A percentile compares a stretch with the other conserved stretches of the same genome.
These are phyloP conservation scores for Drosophila biarmipes DNA, from an alignment of 1,140 invertebrate species.

Conservation along the genomic window DNA sequence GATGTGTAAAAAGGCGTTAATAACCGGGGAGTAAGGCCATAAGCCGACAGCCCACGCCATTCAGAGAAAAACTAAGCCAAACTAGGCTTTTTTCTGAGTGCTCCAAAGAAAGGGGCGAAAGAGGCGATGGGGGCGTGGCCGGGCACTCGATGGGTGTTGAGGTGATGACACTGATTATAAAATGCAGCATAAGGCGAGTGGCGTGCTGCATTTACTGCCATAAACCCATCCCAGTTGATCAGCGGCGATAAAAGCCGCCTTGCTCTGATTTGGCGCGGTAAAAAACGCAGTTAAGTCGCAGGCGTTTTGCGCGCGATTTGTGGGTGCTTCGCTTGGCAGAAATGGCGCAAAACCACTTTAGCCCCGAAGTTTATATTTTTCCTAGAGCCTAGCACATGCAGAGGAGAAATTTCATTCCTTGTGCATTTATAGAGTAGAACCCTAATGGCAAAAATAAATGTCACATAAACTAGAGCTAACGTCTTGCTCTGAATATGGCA, in stretches of 20 bases:
- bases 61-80: constrained; percentile 24
- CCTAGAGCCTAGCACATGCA: constrained; percentile 4
- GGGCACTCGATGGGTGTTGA: constrained; percentile 55
- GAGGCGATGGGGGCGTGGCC: constrained; percentile 21
- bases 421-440: background rate
- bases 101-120: constrained; percentile 22
- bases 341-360: constrained; percentile 13
- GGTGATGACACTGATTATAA: constrained; percentile 79
- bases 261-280: constrained; percentile 19
- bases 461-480: constrained; percentile 8
- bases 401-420: background rate
- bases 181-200: constrained; percentile 42
- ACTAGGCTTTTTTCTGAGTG: constrained; percentile 20
- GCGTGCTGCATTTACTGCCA: background rate
- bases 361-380: constrained; percentile 19
- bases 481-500: background rate
- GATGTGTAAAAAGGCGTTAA: constrained; percentile 66
- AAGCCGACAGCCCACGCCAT: constrained; percentile 65
- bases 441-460: constrained; percentile 7
- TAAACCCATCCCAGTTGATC: constrained; percentile 42
- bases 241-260: constrained; percentile 31
- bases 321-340: constrained; percentile 17
- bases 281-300: constrained; percentile 35
- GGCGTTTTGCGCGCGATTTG: constrained; percentile 37
- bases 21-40: constrained; percentile 50